Base-by-base conservation (phyloP, 2,888 invertebrate species). In the Leptopilina syphax region DNA sequence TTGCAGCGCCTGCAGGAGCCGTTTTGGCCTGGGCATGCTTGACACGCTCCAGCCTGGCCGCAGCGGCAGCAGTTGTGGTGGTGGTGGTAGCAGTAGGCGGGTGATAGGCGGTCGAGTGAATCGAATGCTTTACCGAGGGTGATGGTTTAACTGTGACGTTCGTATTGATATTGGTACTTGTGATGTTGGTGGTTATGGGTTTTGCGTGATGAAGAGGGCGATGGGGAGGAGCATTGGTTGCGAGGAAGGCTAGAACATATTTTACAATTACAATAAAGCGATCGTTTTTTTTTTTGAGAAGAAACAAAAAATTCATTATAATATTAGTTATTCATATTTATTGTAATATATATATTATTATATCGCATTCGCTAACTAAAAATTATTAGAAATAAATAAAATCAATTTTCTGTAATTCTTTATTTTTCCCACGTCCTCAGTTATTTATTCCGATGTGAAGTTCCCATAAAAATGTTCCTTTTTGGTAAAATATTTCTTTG, bases 151-250 rank as follows among this genome's bases (percentile, higher is more conserved):
- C 89, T 86, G 85, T 84, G 84, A 84, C 84, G 83, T 82, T 84
- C 82, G 86, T 82, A 81, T 83, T 82, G 79, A 84, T 78, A 73
- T 54, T 73, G 73, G 54, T 73, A 73, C 73, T 73, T 73, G 81
- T 83, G 81, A 83, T 85, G 82, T 80, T 83, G 84, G 85, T 85
- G 82, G 82, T 85, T 85, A 86, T 86, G 89, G 88, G 88, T 90
- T 89, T 90, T 85, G 87, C 89, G 85, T 90, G 91, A 90, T 91
- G 91, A 90, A 90, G 89, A 89, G 91, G 91, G 88, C 91, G 92
- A 90, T 91, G 95, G 94, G 94, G 94, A 93, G 94, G 95, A 93
- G 94, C 94, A 93, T 94, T 94, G 93, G 95, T 95, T 94, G 95
- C 95, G 93, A 95, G 94, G 94, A 95, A 95, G 93, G 95, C 95